phyloP scores from a whole-genome alignment of 1,140 invertebrate genomes.

The Aporrectodea caliginosa region DNA sequence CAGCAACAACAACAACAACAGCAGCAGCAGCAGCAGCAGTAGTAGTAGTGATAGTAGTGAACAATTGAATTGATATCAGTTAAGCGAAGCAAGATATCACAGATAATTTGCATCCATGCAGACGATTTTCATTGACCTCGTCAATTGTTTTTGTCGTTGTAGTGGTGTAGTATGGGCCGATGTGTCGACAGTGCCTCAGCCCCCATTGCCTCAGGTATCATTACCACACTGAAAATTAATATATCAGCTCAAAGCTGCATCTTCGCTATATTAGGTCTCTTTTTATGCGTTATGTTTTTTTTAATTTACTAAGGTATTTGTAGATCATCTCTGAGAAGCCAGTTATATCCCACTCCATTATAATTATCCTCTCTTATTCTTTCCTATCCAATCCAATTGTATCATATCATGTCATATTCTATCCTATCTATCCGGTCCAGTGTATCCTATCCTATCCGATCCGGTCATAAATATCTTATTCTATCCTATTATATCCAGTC shows the following conservation, averaged over 20 bases:
- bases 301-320: not conserved
- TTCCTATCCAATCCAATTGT: not conserved
- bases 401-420: no score
- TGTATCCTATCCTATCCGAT: no score
- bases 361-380: not conserved
- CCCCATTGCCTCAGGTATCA: slow-evolving; percentile 11
- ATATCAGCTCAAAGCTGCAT: no score
- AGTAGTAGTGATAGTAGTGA: not conserved
- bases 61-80: not conserved
- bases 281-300: not conserved
- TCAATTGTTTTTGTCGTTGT: not conserved
- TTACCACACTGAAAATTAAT: no score
- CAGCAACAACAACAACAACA: not conserved
- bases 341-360: not conserved
- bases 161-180: slow-evolving; percentile 19
- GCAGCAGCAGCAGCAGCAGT: not conserved
- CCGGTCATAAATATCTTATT: no score
- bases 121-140: not conserved
- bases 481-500: no score
- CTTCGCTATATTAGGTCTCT: not conserved
- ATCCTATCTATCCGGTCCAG: no score
- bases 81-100: not conserved
- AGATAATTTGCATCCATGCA: not conserved
- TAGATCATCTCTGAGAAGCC: not conserved
- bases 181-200: not conserved